phyloP scores from a whole-genome alignment of 2,113 vertebrate species.

The Felis catus region F.catus_Fca126_mat1.0 CM031419.1:210272001-210272500 shows the following conservation, averaged over 20 bases:
- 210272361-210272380: neutral
- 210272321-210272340: neutral
- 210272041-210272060: neutral
- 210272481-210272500: neutral
- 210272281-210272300: neutral
- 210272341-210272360: neutral
- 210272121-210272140: constrained; percentile 12
- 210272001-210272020: constrained; percentile 10
- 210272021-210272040: neutral
- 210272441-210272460: neutral
- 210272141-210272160: neutral
- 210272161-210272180: constrained; percentile 20
- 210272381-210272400: neutral
- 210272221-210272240: neutral
- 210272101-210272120: neutral
- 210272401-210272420: neutral
- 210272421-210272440: neutral
- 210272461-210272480: neutral
- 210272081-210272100: constrained; percentile 3
- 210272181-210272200: neutral
- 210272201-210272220: constrained; percentile 7
- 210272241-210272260: neutral
- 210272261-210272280: neutral
- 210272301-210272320: neutral
- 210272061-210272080: constrained; percentile 14